Conservation (phyloP, 2,113 vertebrate species). For the Coptodon rendalli region DNA sequence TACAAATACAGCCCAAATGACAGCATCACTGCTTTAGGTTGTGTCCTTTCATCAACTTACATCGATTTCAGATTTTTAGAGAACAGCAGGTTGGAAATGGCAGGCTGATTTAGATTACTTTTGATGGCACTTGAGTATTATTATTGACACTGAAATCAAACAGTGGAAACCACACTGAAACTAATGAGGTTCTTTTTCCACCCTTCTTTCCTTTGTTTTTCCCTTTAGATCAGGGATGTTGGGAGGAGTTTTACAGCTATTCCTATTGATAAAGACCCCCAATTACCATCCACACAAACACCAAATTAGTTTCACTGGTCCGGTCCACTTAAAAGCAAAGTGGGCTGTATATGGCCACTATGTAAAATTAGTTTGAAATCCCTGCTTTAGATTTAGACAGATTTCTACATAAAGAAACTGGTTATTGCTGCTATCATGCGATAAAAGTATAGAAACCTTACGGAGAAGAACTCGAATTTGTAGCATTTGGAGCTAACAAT, state of each 20-base stretch:
- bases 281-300: not conserved
- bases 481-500: not conserved
- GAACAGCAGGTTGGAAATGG: not conserved
- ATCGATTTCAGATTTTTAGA: not conserved
- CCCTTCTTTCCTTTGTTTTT: not conserved
- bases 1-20: not conserved
- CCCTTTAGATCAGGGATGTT: not conserved
- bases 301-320: not conserved
- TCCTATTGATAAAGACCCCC: not conserved
- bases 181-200: not conserved
- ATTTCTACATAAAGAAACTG: not conserved
- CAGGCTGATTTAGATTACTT: not conserved
- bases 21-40: not conserved
- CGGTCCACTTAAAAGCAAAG: not conserved
- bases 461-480: not conserved
- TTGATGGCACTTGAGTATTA: not conserved
- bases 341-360: not conserved
- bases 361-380: not conserved
- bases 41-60: not conserved
- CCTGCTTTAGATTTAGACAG: not conserved
- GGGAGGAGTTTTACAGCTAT: not conserved
- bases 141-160: not conserved
- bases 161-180: not conserved
- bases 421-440: not conserved
- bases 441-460: not conserved